These are phyloP conservation scores for Nibea albiflora DNA, from an alignment of 2,113 vertebrate species.

Conservation along the genomic window DNA sequence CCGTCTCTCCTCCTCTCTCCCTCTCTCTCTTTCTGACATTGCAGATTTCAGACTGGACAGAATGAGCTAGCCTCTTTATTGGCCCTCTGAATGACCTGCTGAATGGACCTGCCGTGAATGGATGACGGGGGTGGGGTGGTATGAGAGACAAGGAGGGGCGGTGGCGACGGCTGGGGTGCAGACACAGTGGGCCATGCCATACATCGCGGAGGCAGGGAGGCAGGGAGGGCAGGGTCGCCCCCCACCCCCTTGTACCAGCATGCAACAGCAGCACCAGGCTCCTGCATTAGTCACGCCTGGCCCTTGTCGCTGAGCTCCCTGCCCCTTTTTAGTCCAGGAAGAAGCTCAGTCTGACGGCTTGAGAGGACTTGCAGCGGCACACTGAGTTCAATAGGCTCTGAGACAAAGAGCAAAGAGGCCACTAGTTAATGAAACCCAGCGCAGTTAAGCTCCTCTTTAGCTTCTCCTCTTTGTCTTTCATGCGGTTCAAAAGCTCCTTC, in stretches of 20 bases:
- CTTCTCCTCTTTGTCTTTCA: slow-evolving; percentile 69
- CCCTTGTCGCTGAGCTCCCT: slow-evolving; percentile 40
- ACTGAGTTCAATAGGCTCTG: slow-evolving; percentile 68
- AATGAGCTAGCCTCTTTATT: slow-evolving; percentile 78
- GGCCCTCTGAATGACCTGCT: slow-evolving; percentile 78
- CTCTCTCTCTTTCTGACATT: slow-evolving; percentile 68
- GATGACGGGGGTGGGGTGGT: slow-evolving; percentile 69
- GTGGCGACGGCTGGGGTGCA: slow-evolving; percentile 24
- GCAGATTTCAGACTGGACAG: slow-evolving; percentile 72
- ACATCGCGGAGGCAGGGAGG: slow-evolving; percentile 23
- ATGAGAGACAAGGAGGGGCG: slow-evolving; percentile 35
- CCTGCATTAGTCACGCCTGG: slow-evolving; percentile 76
- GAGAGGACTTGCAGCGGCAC: slow-evolving; percentile 10
- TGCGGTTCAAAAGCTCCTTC: slow-evolving; percentile 64
- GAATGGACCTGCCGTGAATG: slow-evolving; percentile 78
- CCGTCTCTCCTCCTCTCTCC: slow-evolving; percentile 34
- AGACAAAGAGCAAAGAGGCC: slow-evolving; percentile 81
- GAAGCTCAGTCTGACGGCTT: slow-evolving; percentile 51
- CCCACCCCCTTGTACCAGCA: slow-evolving; percentile 52
- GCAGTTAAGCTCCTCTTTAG: slow-evolving; percentile 74
- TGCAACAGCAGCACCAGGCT: slow-evolving; percentile 70
- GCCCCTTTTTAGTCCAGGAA: slow-evolving; percentile 39
- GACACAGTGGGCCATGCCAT: slow-evolving; percentile 43
- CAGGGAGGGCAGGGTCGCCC: slow-evolving; percentile 37
- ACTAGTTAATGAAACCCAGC: slow-evolving; percentile 77